Evolutionary conservation across 2,888 invertebrate genomes (phyloP).

Genomic region (Calameuta filiformis): DNA sequence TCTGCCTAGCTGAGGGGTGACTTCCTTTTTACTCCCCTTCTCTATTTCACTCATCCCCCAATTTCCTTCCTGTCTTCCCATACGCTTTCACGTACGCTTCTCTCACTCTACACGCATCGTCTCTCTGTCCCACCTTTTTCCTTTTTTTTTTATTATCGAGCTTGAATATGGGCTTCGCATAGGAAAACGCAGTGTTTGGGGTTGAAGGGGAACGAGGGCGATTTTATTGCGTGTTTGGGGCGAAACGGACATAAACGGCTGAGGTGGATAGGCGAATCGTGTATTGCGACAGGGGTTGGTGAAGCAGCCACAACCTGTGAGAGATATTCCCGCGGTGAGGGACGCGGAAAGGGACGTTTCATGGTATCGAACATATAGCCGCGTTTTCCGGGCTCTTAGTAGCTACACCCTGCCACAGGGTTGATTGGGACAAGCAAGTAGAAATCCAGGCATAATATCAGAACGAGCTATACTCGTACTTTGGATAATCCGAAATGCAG

Average conservation of each 20-base stretch:
- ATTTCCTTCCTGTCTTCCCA: neutral
- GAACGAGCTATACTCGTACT: neutral
- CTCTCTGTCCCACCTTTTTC: neutral
- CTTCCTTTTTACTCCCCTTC: constrained; percentile 24
- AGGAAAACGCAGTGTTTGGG: constrained; percentile 42
- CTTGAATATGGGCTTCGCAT: constrained; percentile 54
- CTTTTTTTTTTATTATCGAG: constrained; percentile 28
- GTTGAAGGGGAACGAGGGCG: constrained; percentile 39
- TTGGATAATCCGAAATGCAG: neutral
- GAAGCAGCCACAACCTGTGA: neutral
- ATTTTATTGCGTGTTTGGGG: constrained; percentile 59
- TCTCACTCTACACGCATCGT: neutral
- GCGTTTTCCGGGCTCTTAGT: neutral
- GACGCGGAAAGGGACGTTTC: neutral
- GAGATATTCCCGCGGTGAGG: neutral
- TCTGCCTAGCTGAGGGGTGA: neutral
- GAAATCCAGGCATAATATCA: neutral
- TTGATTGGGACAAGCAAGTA: neutral
- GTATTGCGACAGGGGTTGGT: constrained; percentile 22
- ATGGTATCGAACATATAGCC: neutral
- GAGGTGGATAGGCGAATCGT: constrained; percentile 37
- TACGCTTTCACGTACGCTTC: neutral
- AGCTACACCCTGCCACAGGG: neutral
- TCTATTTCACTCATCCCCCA: neutral
- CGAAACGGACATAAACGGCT: constrained; percentile 48